Percentiles rank a stretch among this genome's conserved stretches.
Conservation (phyloP, 2,888 invertebrate species). For the Brachyopa scutellaris region DNA sequence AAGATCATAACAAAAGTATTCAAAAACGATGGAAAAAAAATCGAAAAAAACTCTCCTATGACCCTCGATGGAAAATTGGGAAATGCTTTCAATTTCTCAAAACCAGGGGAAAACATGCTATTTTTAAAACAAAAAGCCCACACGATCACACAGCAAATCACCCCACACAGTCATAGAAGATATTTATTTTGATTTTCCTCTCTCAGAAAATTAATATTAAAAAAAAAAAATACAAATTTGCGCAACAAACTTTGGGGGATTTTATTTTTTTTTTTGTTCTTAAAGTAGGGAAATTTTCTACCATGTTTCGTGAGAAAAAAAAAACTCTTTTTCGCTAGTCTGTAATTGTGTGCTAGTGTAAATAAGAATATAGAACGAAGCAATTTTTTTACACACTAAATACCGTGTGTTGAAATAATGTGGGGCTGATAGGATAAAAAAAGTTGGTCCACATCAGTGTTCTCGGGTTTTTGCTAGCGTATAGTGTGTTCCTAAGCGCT, state of each 20-base stretch:
- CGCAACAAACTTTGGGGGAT: conserved; percentile 52
- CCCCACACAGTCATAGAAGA: conserved; percentile 32
- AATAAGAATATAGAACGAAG: conserved; percentile 57
- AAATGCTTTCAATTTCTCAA: conserved; percentile 61
- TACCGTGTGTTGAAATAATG: conserved; percentile 70
- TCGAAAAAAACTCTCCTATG: conserved; percentile 49
- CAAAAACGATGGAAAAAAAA: conserved; percentile 39
- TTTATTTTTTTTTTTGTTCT: conserved; percentile 15
- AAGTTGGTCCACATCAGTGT: conserved; percentile 82
- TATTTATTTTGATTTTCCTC: conserved; percentile 18
- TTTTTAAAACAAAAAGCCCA: conserved; percentile 69
- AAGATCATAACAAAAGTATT: conserved; percentile 61
- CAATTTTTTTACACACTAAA: conserved; percentile 54
- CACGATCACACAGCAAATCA: conserved; percentile 44
- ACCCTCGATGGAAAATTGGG: conserved; percentile 72
- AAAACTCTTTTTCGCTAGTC: conserved; percentile 30
- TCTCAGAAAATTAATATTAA: not conserved
- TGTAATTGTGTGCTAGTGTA: conserved; percentile 33
- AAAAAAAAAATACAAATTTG: conserved; percentile 39
- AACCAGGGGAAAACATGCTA: conserved; percentile 65
- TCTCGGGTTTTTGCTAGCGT: conserved; percentile 83
- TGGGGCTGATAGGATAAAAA: conserved; percentile 80
- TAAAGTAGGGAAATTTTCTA: conserved; percentile 57
- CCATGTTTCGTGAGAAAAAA: not conserved
- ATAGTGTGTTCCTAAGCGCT: conserved; percentile 82